Evolutionary conservation across 2,888 invertebrate genomes (phyloP).

Genomic region (Drosophila fungiperda): DNA sequence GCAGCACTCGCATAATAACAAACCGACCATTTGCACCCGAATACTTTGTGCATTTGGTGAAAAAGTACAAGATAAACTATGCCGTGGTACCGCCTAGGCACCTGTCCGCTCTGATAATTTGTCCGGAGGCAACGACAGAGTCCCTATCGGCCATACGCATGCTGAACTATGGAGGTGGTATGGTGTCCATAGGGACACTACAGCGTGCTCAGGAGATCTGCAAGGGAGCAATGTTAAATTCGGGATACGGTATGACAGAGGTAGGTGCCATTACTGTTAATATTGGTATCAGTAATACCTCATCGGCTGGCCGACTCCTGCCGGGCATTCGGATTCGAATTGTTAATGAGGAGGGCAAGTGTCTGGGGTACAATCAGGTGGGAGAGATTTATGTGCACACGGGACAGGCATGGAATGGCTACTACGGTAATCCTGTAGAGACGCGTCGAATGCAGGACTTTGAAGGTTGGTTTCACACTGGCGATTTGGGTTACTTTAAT

Average conservation of each 20-base stretch:
- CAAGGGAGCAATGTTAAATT: conserved; percentile 57
- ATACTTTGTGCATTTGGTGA: conserved; percentile 66
- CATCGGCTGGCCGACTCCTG: conserved; percentile 68
- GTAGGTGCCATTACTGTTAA: conserved; percentile 59
- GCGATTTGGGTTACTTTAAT: conserved; percentile 83
- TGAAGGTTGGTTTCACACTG: conserved; percentile 82
- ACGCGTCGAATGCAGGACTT: conserved; percentile 69
- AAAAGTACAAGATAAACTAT: conserved; percentile 72
- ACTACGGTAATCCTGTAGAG: conserved; percentile 74
- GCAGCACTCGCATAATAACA: conserved; percentile 69
- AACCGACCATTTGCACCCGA: conserved; percentile 64
- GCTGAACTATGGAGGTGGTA: conserved; percentile 70
- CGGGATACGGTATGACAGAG: conserved; percentile 78
- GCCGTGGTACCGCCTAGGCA: conserved; percentile 65
- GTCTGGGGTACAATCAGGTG: conserved; percentile 60
- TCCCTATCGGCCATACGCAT: conserved; percentile 59
- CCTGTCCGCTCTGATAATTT: conserved; percentile 59
- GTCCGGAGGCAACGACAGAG: conserved; percentile 55
- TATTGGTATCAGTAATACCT: conserved; percentile 56
- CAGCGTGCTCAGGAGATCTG: conserved; percentile 62
- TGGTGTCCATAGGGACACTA: conserved; percentile 54
- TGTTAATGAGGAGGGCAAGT: conserved; percentile 68
- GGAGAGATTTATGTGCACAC: conserved; percentile 80
- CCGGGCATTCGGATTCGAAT: conserved; percentile 69
- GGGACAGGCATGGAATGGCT: conserved; percentile 75